A percentile compares a stretch with the other conserved stretches of the same genome.
phyloP scores from a whole-genome alignment of 2,113 vertebrate species.

The Otocyon megalotis region DNA sequence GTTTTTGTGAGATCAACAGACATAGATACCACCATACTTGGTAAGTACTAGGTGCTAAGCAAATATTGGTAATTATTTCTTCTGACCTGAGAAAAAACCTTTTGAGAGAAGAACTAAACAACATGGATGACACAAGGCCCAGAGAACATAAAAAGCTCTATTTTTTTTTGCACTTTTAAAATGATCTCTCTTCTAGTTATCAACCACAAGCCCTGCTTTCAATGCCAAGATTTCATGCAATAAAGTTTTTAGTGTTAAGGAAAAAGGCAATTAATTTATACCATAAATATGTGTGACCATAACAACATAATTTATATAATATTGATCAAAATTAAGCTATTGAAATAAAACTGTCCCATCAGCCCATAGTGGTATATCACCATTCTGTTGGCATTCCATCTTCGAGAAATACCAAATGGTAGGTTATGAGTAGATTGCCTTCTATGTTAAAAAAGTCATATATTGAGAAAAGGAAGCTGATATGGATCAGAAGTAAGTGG shows the following conservation, averaged over 20 bases:
- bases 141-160: background rate
- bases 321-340: constrained; percentile 55
- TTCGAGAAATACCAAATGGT: constrained; percentile 1
- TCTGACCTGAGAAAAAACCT: background rate
- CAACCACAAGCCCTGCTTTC: background rate
- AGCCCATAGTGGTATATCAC: constrained; percentile 7
- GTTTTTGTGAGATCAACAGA: background rate
- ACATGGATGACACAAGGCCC: background rate
- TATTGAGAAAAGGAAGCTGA: background rate
- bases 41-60: background rate
- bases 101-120: constrained; percentile 9
- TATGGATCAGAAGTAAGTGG: background rate
- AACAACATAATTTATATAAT: constrained; percentile 45
- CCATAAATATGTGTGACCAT: background rate
- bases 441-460: background rate
- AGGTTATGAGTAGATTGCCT: background rate
- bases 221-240: background rate
- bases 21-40: background rate
- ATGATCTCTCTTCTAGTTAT: background rate
- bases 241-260: constrained; percentile 23
- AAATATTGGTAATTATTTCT: background rate
- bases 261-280: constrained; percentile 32
- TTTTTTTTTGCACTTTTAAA: background rate
- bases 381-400: background rate
- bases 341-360: constrained; percentile 56